Percentiles rank a stretch among this genome's conserved stretches.
Conservation (phyloP, 2,888 invertebrate species). For the Saturnia pavonia region DNA sequence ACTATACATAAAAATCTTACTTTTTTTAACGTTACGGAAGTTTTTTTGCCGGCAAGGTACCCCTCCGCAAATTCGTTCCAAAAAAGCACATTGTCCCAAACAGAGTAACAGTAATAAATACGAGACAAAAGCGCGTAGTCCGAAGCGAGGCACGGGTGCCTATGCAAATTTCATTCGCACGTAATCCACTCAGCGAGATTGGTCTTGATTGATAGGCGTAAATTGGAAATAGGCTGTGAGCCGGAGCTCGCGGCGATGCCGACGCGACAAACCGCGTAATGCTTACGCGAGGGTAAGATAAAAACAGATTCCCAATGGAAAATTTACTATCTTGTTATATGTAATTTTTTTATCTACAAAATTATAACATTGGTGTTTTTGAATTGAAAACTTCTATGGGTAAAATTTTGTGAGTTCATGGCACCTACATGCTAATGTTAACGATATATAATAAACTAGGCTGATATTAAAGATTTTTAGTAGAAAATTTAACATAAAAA, state of each 20-base stretch:
- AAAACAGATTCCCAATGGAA: background rate
- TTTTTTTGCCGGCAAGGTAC: too few relatives aligned
- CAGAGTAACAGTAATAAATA: constrained; percentile 50
- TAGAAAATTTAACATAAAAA: too few relatives aligned
- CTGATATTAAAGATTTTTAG: too few relatives aligned
- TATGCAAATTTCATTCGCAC: constrained; percentile 87
- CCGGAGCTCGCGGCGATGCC: constrained; percentile 44
- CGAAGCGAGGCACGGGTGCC: constrained; percentile 62
- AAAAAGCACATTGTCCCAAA: background rate
- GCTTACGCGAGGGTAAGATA: constrained; percentile 8
- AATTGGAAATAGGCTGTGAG: constrained; percentile 83
- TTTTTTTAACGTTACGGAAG: too few relatives aligned
- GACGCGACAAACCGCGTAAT: constrained; percentile 36
- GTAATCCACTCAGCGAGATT: constrained; percentile 87
- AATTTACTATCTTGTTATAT: background rate
- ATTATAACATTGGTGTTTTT: background rate
- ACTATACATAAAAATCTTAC: too few relatives aligned
- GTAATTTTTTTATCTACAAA: background rate
- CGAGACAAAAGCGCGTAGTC: constrained; percentile 56
- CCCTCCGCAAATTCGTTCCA: too few relatives aligned
- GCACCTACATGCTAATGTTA: too few relatives aligned
- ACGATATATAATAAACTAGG: too few relatives aligned
- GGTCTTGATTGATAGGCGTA: constrained; percentile 87
- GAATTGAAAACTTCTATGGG: too few relatives aligned
- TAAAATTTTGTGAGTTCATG: too few relatives aligned